Conservation (phyloP, 2,113 vertebrate species). For the Alligator mississippiensis region DNA sequence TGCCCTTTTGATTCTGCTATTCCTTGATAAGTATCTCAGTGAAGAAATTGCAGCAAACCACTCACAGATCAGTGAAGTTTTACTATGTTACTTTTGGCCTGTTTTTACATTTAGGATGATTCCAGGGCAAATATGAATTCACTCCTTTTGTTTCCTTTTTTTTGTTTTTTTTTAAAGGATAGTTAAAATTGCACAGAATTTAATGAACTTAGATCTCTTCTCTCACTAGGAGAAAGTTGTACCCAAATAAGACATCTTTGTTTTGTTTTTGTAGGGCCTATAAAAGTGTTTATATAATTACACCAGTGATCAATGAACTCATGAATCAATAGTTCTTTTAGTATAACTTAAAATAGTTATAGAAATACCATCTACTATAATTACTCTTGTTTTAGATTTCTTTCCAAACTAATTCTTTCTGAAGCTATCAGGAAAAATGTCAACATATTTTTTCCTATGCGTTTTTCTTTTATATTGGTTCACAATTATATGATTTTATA, state of each 20-base stretch:
- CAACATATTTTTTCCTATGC: background rate
- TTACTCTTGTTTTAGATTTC: background rate
- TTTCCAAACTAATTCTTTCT: background rate
- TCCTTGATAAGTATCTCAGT: background rate
- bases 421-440: background rate
- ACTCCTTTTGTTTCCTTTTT: background rate
- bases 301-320: background rate
- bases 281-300: background rate
- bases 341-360: conserved; percentile 14
- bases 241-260: background rate
- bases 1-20: background rate
- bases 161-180: conserved; percentile 1
- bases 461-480: conserved; percentile 32
- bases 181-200: background rate
- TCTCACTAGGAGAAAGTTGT: background rate
- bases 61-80: background rate
- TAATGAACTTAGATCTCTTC: conserved; percentile 25
- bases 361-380: conserved; percentile 1
- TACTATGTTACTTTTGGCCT: background rate
- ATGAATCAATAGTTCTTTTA: background rate
- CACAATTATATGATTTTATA: background rate
- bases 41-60: background rate
- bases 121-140: background rate
- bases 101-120: conserved; percentile 13
- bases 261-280: background rate